These are phyloP conservation scores for Dendroctonus valens DNA, from an alignment of 1,140 invertebrate species.

Conservation along the genomic window DNA sequence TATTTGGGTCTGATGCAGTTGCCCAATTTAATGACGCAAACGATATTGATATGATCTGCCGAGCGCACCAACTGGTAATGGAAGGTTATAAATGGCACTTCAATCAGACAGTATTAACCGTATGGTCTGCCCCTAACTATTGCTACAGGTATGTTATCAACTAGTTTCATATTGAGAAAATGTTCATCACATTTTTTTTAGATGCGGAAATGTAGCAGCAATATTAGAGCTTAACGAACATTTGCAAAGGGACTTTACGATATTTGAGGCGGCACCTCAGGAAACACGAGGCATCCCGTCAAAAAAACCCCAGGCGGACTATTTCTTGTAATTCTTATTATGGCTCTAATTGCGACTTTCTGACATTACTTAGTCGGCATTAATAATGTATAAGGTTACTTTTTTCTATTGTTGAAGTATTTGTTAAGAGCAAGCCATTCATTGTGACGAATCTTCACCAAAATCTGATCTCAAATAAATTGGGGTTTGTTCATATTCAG, in stretches of 20 bases:
- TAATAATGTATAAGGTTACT: no score
- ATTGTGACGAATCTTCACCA: no score
- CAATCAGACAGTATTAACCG: conserved; percentile 96
- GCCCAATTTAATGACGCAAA: conserved; percentile 95
- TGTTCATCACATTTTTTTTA: conserved; percentile 50
- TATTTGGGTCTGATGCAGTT: conserved; percentile 98
- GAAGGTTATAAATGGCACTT: conserved; percentile 99
- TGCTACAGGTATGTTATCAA: conserved; percentile 81
- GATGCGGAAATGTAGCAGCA: conserved; percentile 98
- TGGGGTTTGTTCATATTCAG: no score
- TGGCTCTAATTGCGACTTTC: no score
- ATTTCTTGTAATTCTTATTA: conserved; percentile 76
- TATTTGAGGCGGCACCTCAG: conserved; percentile 99
- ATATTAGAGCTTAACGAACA: conserved; percentile 98
- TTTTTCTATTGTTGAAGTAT: no score
- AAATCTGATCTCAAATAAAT: no score
- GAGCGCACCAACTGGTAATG: conserved; percentile 99
- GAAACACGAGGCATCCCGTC: conserved; percentile 96
- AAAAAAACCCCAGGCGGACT: conserved; percentile 99
- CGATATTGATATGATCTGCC: conserved; percentile 97
- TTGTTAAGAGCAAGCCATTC: no score
- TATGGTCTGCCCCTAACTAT: conserved; percentile 99
- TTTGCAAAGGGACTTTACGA: conserved; percentile 93
- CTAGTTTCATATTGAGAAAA: background rate
- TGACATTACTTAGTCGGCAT: no score